Base-by-base conservation (phyloP, 1,140 invertebrate genomes). In the Tetramorium parvispinum region DNA sequence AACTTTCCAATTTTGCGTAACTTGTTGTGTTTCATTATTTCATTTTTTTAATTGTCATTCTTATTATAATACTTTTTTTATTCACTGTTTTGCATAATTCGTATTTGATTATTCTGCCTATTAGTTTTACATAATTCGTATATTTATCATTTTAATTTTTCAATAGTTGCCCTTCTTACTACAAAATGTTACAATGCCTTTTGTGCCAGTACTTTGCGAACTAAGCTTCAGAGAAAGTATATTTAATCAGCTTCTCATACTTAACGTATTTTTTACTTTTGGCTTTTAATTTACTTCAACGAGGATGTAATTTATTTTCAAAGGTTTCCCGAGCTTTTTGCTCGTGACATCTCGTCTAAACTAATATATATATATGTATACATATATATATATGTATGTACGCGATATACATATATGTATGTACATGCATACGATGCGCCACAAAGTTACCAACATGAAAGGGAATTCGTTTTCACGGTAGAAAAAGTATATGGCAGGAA, bases 271-370 rank as follows among this genome's bases (percentile, higher is more conserved):
- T 55, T 57, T 70, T 40, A 27, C 32, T 32, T 37, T 66, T 51
- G n/a, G n/a, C 43, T 66, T 66, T 43, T 43, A 68, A 68, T 81
- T 68, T 68, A 40, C 51, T 27, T 70, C 16, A 24, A 43, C 24
- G 8, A 55, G 32, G 32, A 70, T 81, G 65, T 57, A 81, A 81
- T 81, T 81, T 81, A 70, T 5, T 43, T 43, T 16, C 1, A 55
- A 81, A 81, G 32, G 21, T 49, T 66, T 53, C 32, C 13, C 7
- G n/a, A 2, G 16, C 77, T 53, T 79, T 53, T 79, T 68, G 27
- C 32, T 70, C 21, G 11, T 53, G 49, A 40, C 32, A 27, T 40
- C 46, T 79, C 46, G 27, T 65, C n/a, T 53, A 79, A 51, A 65
- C 46, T 49, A 65, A 53, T 32, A 53, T 53, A 18, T 40, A 51